Evolutionary conservation across 2,113 vertebrate genomes (phyloP), one percentile per base, ranked within the genome.

Genomic region (Aramus guarauna): DNA sequence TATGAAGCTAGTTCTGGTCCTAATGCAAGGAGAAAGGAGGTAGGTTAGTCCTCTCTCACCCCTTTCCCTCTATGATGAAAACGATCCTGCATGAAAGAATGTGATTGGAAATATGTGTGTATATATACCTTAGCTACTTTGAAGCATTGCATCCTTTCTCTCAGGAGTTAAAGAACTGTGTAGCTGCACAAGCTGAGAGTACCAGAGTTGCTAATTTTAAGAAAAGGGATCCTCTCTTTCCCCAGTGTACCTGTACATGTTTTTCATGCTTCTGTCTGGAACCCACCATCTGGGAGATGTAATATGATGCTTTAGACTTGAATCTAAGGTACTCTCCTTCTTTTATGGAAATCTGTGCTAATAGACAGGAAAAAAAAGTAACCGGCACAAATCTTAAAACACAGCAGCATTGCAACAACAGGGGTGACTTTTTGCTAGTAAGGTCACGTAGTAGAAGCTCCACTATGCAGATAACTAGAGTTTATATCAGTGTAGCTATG

Each of bases 221-320:
- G 47, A 59, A 68, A 36, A 84, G 27, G 13, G 32, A 37, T 69
- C 23, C 5, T 64, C 6, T 89, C 5, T n/a, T 83, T 90, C 10
- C 8, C 6, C 8, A 3, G 8, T 47, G 15, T 58, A 58, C 15
- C 21, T 73, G 45, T 47, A 15, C 2, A 0, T 39, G 19, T 26
- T 88, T 74, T 71, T 91, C 3, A 8, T 80, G 37, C 47, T 58
- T 79, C 52, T 53, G 5, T 22, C 34, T 71, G 37, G n/a, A 86
- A 27, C 47, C 3, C 2, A 4, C 37, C 26, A 10, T 53, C n/a
- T 67, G 59, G 26, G 63, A 71, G 13, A 21, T 22, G 41, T 37
- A 76, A 55, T 76, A 6, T 3, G 18, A 80, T 81, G 64, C 84
- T 63, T 86, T 71, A 63, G 41, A 9, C 53, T 88, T 67, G 29